Base-by-base conservation (phyloP, 1,140 invertebrate species). In the Stegodyphus mimosarum region DNA sequence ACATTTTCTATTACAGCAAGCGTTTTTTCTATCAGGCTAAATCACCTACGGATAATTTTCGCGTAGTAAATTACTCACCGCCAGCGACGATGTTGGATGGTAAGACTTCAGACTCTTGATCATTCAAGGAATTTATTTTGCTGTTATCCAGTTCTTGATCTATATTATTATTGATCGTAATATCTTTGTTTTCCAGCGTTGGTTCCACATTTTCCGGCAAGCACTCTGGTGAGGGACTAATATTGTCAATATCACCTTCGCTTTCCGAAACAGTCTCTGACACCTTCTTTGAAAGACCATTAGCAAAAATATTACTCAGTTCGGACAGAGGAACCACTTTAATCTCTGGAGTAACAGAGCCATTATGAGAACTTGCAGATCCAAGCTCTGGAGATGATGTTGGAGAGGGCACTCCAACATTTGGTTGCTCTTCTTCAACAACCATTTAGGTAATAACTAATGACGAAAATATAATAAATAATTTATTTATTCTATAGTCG, bases 391-490 rank as follows among this genome's bases (percentile, higher is more conserved):
- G 78, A n/a, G 7, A 18, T 6, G 13, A 52, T 7, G 7, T 7
- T 13, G 11, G 55, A 11, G 70, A 72, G 9, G 64, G 64, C 7
- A 67, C 17, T 18, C 11, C 11, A 51, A 72, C 7, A 50, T 72
- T 72, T 15, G 67, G 18, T 81, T 50, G 11, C 13, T 83, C 79
- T 50, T 83, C 79, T 83, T 74, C 79, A 11, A 83, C n/a, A 33
- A 55, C 79, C 79, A 83, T 83, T 49, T 7, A 13, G 18, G 33
- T 33, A 33, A 33, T 33, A 33, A 33, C 33, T 3, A 33, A 33
- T 33, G 33, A 33, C 33, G 33, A 33, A 33, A 33, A 33, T 33
- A 33, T 33, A 33, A 33, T 33, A 3, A 3, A 33, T 33, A 33
- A 33, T 33, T 33, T 33, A 33, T 33, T 33, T 33, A 33, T 33